Evolutionary conservation across 2,797 vertebrate genomes (phyloP).

Genomic region (Sebastes itinus): DNA sequence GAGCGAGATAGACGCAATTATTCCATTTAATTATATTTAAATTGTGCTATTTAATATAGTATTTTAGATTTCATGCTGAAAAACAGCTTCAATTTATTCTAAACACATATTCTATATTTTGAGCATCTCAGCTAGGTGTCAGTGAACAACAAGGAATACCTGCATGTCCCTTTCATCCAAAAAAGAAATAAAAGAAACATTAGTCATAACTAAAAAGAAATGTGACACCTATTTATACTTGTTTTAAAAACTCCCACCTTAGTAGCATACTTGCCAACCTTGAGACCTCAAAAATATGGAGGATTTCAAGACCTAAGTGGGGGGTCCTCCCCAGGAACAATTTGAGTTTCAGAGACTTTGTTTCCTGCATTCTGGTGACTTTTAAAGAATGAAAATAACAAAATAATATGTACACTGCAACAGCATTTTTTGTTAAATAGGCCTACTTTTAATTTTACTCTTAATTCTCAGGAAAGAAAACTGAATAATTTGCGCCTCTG

Average conservation of each 20-base stretch:
- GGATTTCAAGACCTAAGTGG: too few species aligned
- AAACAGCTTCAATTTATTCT: background rate
- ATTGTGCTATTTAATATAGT: background rate
- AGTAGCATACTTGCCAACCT: too few species aligned
- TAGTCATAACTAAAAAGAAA: background rate
- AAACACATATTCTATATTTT: background rate
- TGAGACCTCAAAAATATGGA: too few species aligned
- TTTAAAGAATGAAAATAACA: too few species aligned
- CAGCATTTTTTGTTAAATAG: too few species aligned
- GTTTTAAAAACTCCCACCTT: background rate
- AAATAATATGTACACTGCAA: too few species aligned
- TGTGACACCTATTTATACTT: background rate
- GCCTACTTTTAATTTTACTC: too few species aligned
- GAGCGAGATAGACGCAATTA: background rate
- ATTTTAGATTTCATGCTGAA: background rate
- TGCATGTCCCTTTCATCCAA: background rate
- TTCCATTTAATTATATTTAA: conserved; percentile 28
- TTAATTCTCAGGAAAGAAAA: too few species aligned
- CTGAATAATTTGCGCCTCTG: accelerated
- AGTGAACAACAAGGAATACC: background rate
- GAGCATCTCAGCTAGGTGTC: background rate
- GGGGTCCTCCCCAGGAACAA: too few species aligned
- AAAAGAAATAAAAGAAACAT: background rate
- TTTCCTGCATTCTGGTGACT: too few species aligned
- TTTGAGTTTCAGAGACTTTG: too few species aligned